phyloP scores from a whole-genome alignment of 1,140 invertebrate genomes.

The Trypoxylus dichotomus region DNA sequence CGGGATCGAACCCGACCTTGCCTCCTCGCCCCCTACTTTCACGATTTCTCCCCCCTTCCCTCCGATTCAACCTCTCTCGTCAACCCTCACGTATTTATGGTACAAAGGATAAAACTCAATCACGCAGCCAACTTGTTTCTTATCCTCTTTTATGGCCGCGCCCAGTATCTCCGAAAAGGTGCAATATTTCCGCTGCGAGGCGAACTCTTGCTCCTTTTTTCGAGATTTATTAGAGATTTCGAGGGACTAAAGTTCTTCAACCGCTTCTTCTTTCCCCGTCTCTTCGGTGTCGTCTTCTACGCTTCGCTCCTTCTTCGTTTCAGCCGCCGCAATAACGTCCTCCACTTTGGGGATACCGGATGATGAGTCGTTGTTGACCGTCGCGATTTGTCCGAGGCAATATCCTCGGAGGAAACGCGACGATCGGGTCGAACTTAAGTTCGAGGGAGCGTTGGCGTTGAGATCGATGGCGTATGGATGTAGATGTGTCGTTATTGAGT shows the following conservation, averaged over 20 bases:
- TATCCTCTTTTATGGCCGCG: conserved; percentile 1
- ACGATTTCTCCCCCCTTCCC: too few species aligned
- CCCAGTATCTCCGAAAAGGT: not conserved
- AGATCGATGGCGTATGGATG: not conserved
- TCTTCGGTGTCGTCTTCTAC: too few species aligned
- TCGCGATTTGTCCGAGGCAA: not conserved
- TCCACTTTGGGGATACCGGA: not conserved
- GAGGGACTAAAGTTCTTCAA: not conserved
- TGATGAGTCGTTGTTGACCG: not conserved
- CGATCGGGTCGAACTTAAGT: not conserved
- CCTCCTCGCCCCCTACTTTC: not conserved
- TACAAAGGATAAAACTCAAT: conserved; percentile 7
- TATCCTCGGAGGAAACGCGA: not conserved
- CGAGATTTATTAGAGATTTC: conserved; percentile 3
- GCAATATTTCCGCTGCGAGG: not conserved
- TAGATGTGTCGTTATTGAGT: not conserved
- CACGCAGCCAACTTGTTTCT: conserved; percentile 1
- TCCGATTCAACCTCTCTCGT: too few species aligned
- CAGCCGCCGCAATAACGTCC: not conserved
- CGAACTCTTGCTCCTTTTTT: not conserved
- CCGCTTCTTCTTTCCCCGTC: not conserved
- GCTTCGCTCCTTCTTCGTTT: too few species aligned
- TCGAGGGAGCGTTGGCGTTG: too few species aligned
- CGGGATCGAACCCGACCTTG: not conserved
- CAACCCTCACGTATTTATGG: not conserved